Conservation (phyloP, 2,113 vertebrate species). For the Fukomys damarensis region DNA sequence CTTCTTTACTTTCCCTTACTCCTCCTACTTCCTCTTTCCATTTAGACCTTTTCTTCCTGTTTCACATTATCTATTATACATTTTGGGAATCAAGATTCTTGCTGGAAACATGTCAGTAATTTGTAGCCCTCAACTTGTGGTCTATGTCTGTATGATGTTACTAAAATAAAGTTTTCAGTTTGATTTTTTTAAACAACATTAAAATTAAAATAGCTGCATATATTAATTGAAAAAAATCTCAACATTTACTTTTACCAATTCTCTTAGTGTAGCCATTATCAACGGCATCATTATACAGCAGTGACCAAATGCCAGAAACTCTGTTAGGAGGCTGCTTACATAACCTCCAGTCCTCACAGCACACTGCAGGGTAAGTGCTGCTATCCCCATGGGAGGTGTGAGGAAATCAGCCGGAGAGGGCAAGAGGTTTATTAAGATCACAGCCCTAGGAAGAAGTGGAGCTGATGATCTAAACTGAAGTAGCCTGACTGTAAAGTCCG, state of each 20-base stretch:
- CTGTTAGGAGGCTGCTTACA: not conserved
- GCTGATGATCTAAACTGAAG: not conserved
- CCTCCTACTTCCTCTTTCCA: too few relatives aligned
- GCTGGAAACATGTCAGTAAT: not conserved
- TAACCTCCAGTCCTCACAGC: not conserved
- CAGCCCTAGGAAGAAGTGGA: not conserved
- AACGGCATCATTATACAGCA: not conserved
- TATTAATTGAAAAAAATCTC: not conserved
- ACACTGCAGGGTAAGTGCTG: not conserved
- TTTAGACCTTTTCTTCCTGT: too few relatives aligned
- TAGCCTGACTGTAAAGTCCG: not conserved
- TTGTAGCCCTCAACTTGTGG: not conserved
- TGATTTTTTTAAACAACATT: not conserved
- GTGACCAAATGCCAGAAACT: not conserved
- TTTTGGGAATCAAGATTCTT: not conserved
- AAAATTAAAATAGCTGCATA: not conserved
- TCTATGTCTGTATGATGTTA: not conserved
- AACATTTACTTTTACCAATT: not conserved
- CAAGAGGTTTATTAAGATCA: not conserved
- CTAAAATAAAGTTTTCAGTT: constrained; percentile 6
- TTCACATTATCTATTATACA: too few relatives aligned
- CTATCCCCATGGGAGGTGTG: not conserved
- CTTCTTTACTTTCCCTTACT: too few relatives aligned
- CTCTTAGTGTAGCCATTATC: not conserved
- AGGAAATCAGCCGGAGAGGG: not conserved